A percentile compares a stretch with the other conserved stretches of the same genome.
phyloP scores from a whole-genome alignment of 2,113 vertebrate species.

The Pipa parva region DNA sequence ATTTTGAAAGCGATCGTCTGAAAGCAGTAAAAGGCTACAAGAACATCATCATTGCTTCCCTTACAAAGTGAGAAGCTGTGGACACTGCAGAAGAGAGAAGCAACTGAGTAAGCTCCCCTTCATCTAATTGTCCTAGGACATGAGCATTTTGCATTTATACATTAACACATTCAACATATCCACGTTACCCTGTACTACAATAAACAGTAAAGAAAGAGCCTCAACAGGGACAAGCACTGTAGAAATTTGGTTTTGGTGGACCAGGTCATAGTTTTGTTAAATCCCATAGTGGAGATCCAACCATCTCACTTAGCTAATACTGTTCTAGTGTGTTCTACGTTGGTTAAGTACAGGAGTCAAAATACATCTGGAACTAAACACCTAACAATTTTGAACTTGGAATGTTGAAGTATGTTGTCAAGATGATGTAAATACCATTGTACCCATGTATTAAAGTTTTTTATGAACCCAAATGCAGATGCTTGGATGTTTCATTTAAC shows the following conservation, averaged over 20 bases:
- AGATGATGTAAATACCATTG: conserved; percentile 23
- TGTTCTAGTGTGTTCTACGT: too few species aligned
- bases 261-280: neutral
- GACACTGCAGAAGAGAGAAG: neutral
- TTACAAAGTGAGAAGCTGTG: conserved; percentile 44
- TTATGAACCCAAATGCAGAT: neutral
- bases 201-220: too few species aligned
- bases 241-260: too few species aligned
- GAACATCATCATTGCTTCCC: conserved; percentile 74
- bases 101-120: neutral
- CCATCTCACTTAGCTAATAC: too few species aligned
- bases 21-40: conserved; percentile 81
- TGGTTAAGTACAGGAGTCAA: neutral
- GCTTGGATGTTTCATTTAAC: neutral
- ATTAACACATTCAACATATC: neutral
- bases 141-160: conserved; percentile 2
- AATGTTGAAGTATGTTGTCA: neutral
- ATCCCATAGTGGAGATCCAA: too few species aligned
- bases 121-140: conserved; percentile 19
- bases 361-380: neutral
- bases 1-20: conserved; percentile 82
- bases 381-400: neutral
- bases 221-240: too few species aligned
- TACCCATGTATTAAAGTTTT: conserved; percentile 31
- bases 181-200: neutral